Evolutionary conservation across 1,140 invertebrate genomes (phyloP).

Genomic region (Drosophila guanche): DNA sequence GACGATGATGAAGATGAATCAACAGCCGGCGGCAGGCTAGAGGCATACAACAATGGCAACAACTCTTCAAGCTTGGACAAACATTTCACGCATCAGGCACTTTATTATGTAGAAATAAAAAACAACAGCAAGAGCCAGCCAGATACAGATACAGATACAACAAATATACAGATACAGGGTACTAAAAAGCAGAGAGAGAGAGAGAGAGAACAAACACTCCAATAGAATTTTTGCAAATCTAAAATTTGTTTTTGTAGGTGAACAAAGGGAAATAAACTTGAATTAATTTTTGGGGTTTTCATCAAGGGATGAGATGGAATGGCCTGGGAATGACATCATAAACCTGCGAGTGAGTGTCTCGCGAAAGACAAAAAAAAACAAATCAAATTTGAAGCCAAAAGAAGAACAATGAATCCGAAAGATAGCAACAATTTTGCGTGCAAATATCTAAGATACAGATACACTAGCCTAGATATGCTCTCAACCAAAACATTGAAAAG

Average conservation of each 20-base stretch:
- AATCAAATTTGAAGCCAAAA: conserved; percentile 48
- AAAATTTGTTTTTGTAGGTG: conserved; percentile 26
- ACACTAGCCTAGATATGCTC: conserved; percentile 83
- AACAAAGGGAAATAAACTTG: conserved; percentile 51
- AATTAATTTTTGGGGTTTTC: conserved; percentile 37
- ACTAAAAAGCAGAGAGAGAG: conserved; percentile 30
- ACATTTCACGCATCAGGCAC: conserved; percentile 83
- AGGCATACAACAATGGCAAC: conserved; percentile 71
- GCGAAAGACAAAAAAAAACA: conserved; percentile 24
- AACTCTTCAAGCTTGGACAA: conserved; percentile 82
- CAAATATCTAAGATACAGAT: conserved; percentile 84
- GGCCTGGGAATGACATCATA: conserved; percentile 33
- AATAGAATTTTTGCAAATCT: conserved; percentile 43
- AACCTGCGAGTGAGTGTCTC: conserved; percentile 1
- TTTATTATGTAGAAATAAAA: conserved; percentile 81
- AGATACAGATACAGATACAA: conserved; percentile 44
- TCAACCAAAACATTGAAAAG: conserved; percentile 82
- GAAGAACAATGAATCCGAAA: conserved; percentile 39
- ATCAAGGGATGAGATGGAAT: conserved; percentile 31
- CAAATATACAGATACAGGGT: conserved; percentile 45
- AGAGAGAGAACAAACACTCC: conserved; percentile 4
- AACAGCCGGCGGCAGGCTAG: conserved; percentile 54
- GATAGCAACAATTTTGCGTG: conserved; percentile 79
- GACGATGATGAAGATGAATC: conserved; percentile 67
- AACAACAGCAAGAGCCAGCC: conserved; percentile 21